Base-by-base conservation (phyloP, 1,140 invertebrate species). In the Gerris buenoi region DNA sequence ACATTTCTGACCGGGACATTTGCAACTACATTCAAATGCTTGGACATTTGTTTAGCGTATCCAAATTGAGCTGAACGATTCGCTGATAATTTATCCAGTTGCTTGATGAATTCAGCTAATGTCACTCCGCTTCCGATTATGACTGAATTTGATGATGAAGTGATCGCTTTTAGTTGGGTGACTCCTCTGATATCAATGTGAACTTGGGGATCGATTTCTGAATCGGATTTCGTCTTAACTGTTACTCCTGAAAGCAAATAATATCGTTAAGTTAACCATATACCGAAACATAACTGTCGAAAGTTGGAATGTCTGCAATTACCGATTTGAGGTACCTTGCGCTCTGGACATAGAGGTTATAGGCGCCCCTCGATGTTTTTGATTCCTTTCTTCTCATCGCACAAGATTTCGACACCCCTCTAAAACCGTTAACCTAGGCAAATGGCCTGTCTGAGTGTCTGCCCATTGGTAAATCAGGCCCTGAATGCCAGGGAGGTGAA, bases 181-280 rank as follows among this genome's bases (percentile, higher is more conserved):
- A 91, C 81, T n/a, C 81, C 82, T 27, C 84, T 84, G 23, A 91
- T 76, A 71, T 90, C 88, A 68, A 92, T 85, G 64, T 86, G 84
- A 59, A 86, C 76, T 68, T 83, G 15, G 15, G 71, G 57, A 13
- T 60, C 28, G 46, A 58, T 25, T 2, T 26, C 46, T 22, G 25
- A 3, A 60, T 63, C 33, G 5, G 5, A 10, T 46, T 18, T 46
- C 33, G 33, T 46, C 33, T 46, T 46, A 18, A 46, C 33, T 46
- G 33, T 46, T 46, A 46, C 33, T 46, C 33, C 33, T 46, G 33
- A 46, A 46, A 46, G 1, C 86, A 87, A 63, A 89, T 83, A 62
- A 87, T 75, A 72, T 88, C 85, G 65, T 88, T 79, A 72, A 88
- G 86, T 65, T 83, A 77, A 25, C 79, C 82, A 18, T 87, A 72